Evolutionary conservation across 2,888 invertebrate genomes (phyloP).

Genomic region (Philaethria dido): DNA sequence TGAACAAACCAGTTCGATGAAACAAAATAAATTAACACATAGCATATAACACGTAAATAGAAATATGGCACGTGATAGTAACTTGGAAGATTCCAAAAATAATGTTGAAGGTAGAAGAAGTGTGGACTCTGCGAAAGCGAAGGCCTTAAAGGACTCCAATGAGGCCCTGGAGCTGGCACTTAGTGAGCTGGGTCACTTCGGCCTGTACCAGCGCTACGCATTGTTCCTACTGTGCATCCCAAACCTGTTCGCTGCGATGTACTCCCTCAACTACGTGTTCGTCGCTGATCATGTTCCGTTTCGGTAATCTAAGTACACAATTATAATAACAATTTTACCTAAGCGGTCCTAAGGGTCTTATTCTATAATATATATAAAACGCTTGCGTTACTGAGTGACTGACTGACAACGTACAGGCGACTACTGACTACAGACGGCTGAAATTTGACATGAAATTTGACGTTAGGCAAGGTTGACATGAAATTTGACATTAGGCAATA

Average conservation of each 20-base stretch:
- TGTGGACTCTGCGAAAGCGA: constrained; percentile 2
- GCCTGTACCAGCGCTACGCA: constrained; percentile 70
- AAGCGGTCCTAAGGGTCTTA: too few relatives aligned
- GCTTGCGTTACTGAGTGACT: too few relatives aligned
- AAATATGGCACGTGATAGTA: background rate
- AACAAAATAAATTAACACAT: constrained; percentile 1
- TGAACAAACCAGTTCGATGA: constrained; percentile 2
- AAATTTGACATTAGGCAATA: too few relatives aligned
- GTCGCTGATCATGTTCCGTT: constrained; percentile 82
- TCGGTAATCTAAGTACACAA: constrained; percentile 67
- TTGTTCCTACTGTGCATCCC: constrained; percentile 72
- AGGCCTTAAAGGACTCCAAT: constrained; percentile 34
- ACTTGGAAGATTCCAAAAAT: background rate
- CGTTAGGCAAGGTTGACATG: too few relatives aligned
- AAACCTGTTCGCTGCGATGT: constrained; percentile 79
- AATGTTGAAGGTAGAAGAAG: constrained; percentile 10
- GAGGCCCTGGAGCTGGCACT: constrained; percentile 65
- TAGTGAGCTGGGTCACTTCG: constrained; percentile 71
- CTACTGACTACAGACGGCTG: too few relatives aligned
- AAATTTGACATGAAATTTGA: too few relatives aligned
- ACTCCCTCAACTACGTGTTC: constrained; percentile 82
- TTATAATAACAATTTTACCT: too few relatives aligned
- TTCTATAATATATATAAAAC: too few relatives aligned
- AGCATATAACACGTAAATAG: too few relatives aligned
- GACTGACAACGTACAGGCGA: too few relatives aligned